These are phyloP conservation scores for Onychomys torridus DNA, from an alignment of 2,797 vertebrate species.

Conservation along the genomic window DNA sequence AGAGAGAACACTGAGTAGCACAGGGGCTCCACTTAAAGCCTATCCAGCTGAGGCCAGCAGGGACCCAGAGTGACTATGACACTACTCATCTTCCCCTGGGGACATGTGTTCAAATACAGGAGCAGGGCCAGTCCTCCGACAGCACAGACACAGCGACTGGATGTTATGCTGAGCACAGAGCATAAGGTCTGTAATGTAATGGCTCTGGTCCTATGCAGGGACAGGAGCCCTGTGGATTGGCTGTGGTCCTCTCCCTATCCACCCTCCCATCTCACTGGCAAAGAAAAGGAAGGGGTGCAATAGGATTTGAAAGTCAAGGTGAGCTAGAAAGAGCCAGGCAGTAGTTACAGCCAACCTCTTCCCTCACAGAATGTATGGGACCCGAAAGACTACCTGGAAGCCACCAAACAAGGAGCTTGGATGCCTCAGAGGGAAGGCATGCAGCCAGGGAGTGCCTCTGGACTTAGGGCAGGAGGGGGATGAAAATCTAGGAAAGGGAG, in stretches of 20 bases:
- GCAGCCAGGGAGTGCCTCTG: not conserved
- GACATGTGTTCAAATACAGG: conserved; percentile 57
- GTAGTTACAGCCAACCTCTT: not conserved
- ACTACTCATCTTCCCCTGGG: conserved; percentile 50
- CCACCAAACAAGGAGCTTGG: conserved; percentile 17
- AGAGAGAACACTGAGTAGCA: not conserved
- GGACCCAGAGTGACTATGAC: conserved; percentile 19
- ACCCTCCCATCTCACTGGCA: not conserved
- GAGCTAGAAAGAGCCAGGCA: not conserved
- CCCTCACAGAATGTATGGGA: conserved; percentile 6
- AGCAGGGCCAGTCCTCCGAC: conserved; percentile 57
- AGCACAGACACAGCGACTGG: not conserved
- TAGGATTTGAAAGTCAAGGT: not conserved
- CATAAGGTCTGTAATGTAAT: not conserved
- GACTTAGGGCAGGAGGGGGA: too few species aligned
- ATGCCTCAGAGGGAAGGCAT: not conserved
- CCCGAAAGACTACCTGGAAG: not conserved
- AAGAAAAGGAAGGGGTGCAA: conserved; percentile 6
- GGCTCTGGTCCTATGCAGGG: not conserved
- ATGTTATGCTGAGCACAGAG: not conserved
- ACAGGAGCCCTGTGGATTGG: not conserved
- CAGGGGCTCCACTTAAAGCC: too few species aligned
- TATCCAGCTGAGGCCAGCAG: not conserved
- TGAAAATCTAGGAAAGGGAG: too few species aligned
- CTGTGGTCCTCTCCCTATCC: not conserved